phyloP scores from a whole-genome alignment of 37 sponge, comb jelly and placozoan genomes.

The Agelas oroides region DNA sequence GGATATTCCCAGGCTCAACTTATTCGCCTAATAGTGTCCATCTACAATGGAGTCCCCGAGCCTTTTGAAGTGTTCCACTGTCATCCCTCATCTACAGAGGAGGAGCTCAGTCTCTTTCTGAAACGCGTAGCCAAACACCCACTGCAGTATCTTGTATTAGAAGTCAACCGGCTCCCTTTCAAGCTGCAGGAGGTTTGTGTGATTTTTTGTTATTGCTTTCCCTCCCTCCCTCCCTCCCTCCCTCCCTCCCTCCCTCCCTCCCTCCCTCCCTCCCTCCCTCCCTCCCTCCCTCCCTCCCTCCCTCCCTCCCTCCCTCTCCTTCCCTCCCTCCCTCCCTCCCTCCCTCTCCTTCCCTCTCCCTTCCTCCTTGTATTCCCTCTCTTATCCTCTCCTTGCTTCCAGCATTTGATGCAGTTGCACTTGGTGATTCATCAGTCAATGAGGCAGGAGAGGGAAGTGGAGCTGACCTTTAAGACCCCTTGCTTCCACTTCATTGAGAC shows the following conservation, averaged over 20 bases:
- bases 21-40: constrained; percentile 58
- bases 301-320: too few species aligned
- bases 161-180: constrained; percentile 71
- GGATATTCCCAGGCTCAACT: constrained; percentile 47
- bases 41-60: constrained; percentile 75
- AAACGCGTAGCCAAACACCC: constrained; percentile 41
- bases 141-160: constrained; percentile 58
- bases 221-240: too few species aligned
- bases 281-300: too few species aligned
- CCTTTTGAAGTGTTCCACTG: constrained; percentile 78
- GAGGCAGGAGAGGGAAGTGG: neutral
- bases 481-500: constrained; percentile 84
- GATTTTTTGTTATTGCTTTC: too few species aligned
- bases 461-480: neutral
- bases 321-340: too few species aligned
- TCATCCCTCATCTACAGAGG: constrained; percentile 53
- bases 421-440: constrained; percentile 53
- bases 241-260: too few species aligned
- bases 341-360: too few species aligned
- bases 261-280: too few species aligned
- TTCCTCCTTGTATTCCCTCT: too few species aligned
- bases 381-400: neutral
- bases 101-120: constrained; percentile 76
- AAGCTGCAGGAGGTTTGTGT: constrained; percentile 82
- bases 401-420: constrained; percentile 69